phyloP scores from a whole-genome alignment of 2,797 vertebrate genomes.

The Bucorvus abyssinicus region DNA sequence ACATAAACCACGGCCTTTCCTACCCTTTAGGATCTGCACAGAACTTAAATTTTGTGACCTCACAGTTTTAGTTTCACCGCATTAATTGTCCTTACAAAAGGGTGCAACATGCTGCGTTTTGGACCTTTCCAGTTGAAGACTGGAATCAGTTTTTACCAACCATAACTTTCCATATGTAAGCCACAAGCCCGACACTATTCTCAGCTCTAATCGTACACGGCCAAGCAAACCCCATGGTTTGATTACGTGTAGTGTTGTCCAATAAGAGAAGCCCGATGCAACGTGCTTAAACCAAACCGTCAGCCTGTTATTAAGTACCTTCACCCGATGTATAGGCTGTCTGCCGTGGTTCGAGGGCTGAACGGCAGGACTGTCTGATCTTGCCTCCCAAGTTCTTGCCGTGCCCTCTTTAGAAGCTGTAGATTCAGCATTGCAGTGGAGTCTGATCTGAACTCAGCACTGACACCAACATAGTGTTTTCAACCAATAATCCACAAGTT shows the following conservation, averaged over 20 bases:
- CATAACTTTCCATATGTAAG: neutral
- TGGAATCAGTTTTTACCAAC: neutral
- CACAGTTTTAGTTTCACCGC: neutral
- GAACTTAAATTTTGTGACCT: neutral
- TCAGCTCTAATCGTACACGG: neutral
- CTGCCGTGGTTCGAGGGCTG: neutral
- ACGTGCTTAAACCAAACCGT: neutral
- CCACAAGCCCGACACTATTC: neutral
- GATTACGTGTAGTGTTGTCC: neutral
- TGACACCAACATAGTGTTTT: neutral
- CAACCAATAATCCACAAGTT: neutral
- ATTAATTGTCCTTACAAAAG: neutral
- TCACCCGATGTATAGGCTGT: neutral
- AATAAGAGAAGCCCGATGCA: neutral
- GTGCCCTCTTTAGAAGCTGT: neutral
- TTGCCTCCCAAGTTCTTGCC: neutral
- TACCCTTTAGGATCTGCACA: neutral
- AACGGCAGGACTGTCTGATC: neutral
- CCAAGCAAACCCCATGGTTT: neutral
- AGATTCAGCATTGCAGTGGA: neutral
- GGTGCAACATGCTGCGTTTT: neutral
- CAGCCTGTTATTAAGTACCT: neutral
- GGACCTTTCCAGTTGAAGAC: neutral
- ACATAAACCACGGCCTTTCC: neutral
- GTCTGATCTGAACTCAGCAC: fast-evolving